Percentiles rank a stretch among this genome's conserved stretches.
phyloP scores from a whole-genome alignment of 2,113 vertebrate species.

The Sminthopsis crassicaudata region DNA sequence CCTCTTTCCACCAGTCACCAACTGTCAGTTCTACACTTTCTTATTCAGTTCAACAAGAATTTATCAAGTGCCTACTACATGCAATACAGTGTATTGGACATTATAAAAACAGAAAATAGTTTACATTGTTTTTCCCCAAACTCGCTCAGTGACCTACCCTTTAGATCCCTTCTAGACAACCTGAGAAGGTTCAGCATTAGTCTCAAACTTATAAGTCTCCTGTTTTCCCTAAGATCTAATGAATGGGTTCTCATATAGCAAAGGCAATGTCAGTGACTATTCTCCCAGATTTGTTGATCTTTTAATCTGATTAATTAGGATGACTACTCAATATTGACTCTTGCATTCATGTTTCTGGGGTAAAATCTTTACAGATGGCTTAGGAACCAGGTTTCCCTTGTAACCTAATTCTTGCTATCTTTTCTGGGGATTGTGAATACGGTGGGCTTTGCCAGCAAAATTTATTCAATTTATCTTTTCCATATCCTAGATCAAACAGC shows the following conservation, averaged over 20 bases:
- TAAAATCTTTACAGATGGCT: not conserved
- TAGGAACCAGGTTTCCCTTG: not conserved
- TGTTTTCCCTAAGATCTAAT: not conserved
- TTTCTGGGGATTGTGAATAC: not conserved
- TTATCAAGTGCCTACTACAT: not conserved
- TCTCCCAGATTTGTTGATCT: not conserved
- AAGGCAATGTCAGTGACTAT: not conserved
- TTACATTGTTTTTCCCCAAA: not conserved
- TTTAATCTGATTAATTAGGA: not conserved
- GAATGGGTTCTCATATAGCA: not conserved
- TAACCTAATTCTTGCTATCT: not conserved
- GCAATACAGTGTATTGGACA: not conserved
- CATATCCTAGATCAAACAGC: not conserved
- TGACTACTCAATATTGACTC: not conserved
- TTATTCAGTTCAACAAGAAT: not conserved
- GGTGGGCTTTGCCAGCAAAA: not conserved
- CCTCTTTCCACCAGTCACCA: not conserved
- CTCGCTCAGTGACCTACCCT: not conserved
- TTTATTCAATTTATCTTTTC: not conserved
- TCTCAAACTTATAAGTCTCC: not conserved
- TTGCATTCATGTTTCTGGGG: not conserved
- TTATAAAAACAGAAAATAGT: not conserved
- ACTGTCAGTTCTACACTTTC: not conserved
- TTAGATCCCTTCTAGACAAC: not conserved
- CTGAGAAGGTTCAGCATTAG: not conserved